A percentile compares a stretch with the other conserved stretches of the same genome.
phyloP scores from a whole-genome alignment of 2,888 invertebrate genomes.

The Malthinus flaveolus region DNA sequence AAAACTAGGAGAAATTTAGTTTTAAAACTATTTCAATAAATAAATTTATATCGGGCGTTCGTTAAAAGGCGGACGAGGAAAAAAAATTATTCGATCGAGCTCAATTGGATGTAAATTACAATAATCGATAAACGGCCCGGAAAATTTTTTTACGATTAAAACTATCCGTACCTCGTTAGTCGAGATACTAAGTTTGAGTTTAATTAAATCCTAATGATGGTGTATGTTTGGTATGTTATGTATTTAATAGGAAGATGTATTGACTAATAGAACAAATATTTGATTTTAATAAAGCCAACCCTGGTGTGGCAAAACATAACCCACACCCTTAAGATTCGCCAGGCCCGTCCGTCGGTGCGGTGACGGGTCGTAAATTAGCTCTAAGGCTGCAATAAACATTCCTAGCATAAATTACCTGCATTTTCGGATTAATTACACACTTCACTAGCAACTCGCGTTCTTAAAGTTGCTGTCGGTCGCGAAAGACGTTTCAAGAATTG shows the following conservation, averaged over 20 bases:
- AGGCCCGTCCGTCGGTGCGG: conserved; percentile 47
- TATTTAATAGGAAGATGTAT: background rate
- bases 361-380: conserved; percentile 57
- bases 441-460: conserved; percentile 52
- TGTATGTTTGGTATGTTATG: conserved; percentile 2
- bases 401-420: conserved; percentile 57
- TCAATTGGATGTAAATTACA: too few relatives aligned
- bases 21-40: background rate
- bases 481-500: conserved; percentile 29
- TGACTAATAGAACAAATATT: conserved; percentile 6
- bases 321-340: conserved; percentile 29
- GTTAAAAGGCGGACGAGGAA: too few relatives aligned
- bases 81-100: too few relatives aligned
- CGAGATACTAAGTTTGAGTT: too few relatives aligned
- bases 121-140: too few relatives aligned
- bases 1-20: conserved; percentile 4
- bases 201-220: background rate
- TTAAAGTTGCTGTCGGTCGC: conserved; percentile 31
- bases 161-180: too few relatives aligned
- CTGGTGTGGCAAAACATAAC: conserved; percentile 22
- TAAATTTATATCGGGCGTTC: too few relatives aligned
- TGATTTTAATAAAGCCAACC: conserved; percentile 20
- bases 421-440: conserved; percentile 57
- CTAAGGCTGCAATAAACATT: conserved; percentile 56
- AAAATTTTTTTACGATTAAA: too few relatives aligned